Evolutionary conservation across 2,113 vertebrate species (phyloP).

Genomic region (Lepisosteus oculatus): DNA sequence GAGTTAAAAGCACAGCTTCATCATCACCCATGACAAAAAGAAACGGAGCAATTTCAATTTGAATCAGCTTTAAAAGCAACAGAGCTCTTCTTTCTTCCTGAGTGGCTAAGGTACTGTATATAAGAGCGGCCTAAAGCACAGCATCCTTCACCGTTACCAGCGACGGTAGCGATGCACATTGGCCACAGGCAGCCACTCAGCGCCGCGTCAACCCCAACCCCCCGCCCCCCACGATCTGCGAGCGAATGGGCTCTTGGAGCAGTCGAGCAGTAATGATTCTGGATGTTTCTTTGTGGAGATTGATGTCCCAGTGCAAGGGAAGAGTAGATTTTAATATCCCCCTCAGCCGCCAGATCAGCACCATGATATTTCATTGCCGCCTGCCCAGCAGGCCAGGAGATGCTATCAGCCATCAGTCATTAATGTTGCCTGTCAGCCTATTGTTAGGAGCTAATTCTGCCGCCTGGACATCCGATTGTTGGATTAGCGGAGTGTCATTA

Average conservation of each 20-base stretch:
- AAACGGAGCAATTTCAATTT: background rate
- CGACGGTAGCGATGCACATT: no score
- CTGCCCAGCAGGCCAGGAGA: constrained; percentile 49
- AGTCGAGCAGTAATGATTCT: background rate
- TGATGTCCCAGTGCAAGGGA: constrained; percentile 7
- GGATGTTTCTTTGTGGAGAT: constrained; percentile 6
- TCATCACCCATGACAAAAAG: background rate
- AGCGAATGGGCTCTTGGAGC: background rate
- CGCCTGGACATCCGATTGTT: background rate
- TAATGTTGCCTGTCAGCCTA: background rate
- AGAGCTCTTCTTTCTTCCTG: background rate
- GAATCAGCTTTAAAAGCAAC: background rate
- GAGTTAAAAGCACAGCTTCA: no score
- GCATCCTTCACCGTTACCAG: constrained; percentile 2
- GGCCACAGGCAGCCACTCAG: background rate
- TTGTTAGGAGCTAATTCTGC: background rate
- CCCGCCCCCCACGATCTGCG: background rate
- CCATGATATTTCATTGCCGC: constrained; percentile 17
- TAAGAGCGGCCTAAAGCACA: background rate
- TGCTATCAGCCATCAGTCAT: constrained; percentile 42
- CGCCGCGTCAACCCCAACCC: no score
- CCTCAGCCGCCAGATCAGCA: constrained; percentile 4
- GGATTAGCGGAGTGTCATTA: no score
- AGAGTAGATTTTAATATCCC: constrained; percentile 51
- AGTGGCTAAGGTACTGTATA: no score